A percentile compares a stretch with the other conserved stretches of the same genome.
Evolutionary conservation across 2,797 vertebrate genomes (phyloP).

Genomic region (Silurus lanzhouensis): DNA sequence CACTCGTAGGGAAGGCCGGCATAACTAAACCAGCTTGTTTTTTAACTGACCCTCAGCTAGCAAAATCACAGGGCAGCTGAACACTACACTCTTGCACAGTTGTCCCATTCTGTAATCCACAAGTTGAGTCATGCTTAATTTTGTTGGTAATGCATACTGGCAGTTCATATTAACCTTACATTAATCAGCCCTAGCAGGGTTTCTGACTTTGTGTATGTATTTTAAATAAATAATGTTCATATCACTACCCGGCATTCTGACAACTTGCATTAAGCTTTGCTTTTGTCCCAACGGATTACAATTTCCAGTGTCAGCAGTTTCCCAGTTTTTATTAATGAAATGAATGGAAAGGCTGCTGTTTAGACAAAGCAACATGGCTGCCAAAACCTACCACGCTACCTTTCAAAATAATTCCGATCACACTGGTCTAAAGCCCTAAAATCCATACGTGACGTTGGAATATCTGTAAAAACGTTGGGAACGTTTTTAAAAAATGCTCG

Average conservation of each 20-base stretch:
- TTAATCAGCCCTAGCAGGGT: background rate
- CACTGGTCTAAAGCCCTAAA: background rate
- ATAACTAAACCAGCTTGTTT: background rate
- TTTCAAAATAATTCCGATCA: conserved; percentile 1
- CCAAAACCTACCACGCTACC: background rate
- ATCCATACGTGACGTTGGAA: background rate
- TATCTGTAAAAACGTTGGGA: background rate
- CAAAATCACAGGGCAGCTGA: background rate
- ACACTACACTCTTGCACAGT: too few relatives aligned
- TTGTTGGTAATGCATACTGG: background rate
- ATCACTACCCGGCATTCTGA: background rate
- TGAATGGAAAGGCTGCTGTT: background rate
- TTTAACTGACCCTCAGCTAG: background rate
- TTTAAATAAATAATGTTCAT: background rate
- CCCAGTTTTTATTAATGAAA: conserved; percentile 4
- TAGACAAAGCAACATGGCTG: conserved; percentile 4
- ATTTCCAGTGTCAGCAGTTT: background rate
- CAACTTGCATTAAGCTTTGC: background rate
- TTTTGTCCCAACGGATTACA: background rate
- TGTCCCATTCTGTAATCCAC: background rate
- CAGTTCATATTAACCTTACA: background rate
- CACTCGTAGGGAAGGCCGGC: background rate
- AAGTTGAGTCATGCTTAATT: background rate
- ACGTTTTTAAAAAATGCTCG: background rate
- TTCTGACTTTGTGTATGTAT: background rate